Percentiles rank a stretch among this genome's conserved stretches.
phyloP scores from a whole-genome alignment of 1,140 invertebrate genomes.

The Calephelis virginiensis region DNA sequence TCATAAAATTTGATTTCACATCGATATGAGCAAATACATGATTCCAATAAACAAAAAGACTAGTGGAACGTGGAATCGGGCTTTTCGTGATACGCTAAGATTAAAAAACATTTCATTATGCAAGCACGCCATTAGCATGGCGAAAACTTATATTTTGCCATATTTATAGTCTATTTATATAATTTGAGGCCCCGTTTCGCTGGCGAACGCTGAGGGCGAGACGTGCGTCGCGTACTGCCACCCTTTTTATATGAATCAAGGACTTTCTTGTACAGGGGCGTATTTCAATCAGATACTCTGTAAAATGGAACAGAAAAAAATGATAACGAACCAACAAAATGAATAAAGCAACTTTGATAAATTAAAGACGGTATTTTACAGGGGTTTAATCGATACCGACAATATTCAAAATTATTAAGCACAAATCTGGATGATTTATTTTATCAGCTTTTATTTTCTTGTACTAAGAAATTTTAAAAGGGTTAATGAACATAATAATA shows the following conservation, averaged over 20 bases:
- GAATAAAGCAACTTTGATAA: too few relatives aligned
- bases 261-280: slow-evolving; percentile 33
- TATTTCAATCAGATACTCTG: background rate
- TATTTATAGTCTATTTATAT: slow-evolving; percentile 51
- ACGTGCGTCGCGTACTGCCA: slow-evolving; percentile 52
- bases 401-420: too few relatives aligned
- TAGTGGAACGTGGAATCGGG: background rate
- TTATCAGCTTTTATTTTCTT: too few relatives aligned
- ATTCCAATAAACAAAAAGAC: background rate
- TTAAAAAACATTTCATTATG: slow-evolving; percentile 43
- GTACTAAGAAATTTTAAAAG: too few relatives aligned
- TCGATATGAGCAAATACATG: background rate
- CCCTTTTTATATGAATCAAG: slow-evolving; percentile 47
- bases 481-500: too few relatives aligned
- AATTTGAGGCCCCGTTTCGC: slow-evolving; percentile 39
- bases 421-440: too few relatives aligned
- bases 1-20: background rate
- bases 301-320: too few relatives aligned
- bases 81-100: background rate
- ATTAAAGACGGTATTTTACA: too few relatives aligned
- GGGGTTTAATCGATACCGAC: too few relatives aligned
- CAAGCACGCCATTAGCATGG: slow-evolving; percentile 46
- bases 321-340: too few relatives aligned
- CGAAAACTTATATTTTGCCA: slow-evolving; percentile 34
- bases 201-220: slow-evolving; percentile 39